Base-by-base conservation (phyloP, 2,797 vertebrate species). In the Rhadinocentrus ornatus region DNA sequence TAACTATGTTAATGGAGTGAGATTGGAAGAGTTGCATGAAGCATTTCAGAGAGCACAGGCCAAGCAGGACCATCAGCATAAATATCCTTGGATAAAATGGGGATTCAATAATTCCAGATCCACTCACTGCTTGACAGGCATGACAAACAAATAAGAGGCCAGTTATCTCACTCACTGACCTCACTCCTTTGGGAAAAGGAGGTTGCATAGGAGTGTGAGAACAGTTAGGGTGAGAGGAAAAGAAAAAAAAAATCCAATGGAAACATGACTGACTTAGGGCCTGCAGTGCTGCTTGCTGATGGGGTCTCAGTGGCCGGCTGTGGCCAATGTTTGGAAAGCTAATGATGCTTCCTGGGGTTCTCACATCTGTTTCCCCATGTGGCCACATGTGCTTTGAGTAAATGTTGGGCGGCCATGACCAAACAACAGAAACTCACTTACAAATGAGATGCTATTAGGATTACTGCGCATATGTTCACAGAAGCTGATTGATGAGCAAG, bases 351-450 rank as follows among this genome's bases (percentile, higher is more conserved):
- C 86, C 88, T 75, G 81, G 71, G 83, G 83, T 86, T 84, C 86
- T 77, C 80, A 89, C 90, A 90, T 92, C 90, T 92, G 88, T 81
- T 87, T 79, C 88, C 81, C 75, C 72, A 64, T 9, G 15, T 63
- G 70, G 81, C 82, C 83, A 86, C 90, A 91, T 93, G 80, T 91
- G 89, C 88, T 91, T 83, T 69, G 75, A 86, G 87, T 89, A 85
- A 91, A 89, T 56, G 76, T 69, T 70, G 73, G 73, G 71, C 71
- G 52, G 68, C 82, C 72, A 56, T 50, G 57, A 48, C 78, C 66
- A 82, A 87, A 88, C 86, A 86, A 73, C 46, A 69, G 70, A 72
- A 76, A 75, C 67, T 32, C 62, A 7, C 22, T 80, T 84, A 83
- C 83, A 87, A 89, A 88, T 78, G 83, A 88, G 75, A 79, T 74